Evolutionary conservation across 2,888 invertebrate genomes (phyloP), one percentile per base, ranked within the genome.

Genomic region (Fragum whitleyi): DNA sequence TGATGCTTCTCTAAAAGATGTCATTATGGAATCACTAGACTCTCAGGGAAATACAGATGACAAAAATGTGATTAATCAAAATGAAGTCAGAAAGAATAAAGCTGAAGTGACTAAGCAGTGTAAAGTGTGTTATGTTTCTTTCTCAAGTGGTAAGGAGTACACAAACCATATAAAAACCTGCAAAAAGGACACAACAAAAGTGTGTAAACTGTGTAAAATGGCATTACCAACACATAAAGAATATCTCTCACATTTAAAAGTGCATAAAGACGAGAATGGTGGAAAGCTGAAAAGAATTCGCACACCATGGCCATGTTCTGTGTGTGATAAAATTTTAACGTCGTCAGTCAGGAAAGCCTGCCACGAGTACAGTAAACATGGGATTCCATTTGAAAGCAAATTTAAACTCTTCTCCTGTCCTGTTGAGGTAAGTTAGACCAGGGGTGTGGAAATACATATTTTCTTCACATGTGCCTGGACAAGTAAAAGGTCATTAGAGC

Each of bases 281-380:
- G 47, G 47, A 16, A 47, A 47, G 47, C 47, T n/a, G 14, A 47
- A 47, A 47, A 47, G 47, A 47, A 47, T 47, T 19, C 47, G 47
- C 3, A 47, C 19, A 47, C 47, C 47, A n/a, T 79, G 79, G 79
- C 79, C 75, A 51, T 79, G 79, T 53, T 29, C 62, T 28, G 75
- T 75, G 28, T 79, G 79, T 59, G 42, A 36, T 19, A 69, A 75
- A 19, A 28, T 28, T 0, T 42, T 79, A n/a, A 72, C 75, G 1
- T 70, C 79, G 0, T 72, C 68, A 1, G 79, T 79, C 6, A 53
- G 79, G 26, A 75, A 75, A 21, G 79, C 79, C 2, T 79, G 79
- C 65, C 79, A 79, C 26, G 68, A 75, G 42, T 75, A 75, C 72
- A 79, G 79, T 39, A 79, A 79, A 67, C 79, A 79, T 61, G 79